Evolutionary conservation across 2,113 vertebrate genomes (phyloP).

Genomic region (Larimichthys crocea): DNA sequence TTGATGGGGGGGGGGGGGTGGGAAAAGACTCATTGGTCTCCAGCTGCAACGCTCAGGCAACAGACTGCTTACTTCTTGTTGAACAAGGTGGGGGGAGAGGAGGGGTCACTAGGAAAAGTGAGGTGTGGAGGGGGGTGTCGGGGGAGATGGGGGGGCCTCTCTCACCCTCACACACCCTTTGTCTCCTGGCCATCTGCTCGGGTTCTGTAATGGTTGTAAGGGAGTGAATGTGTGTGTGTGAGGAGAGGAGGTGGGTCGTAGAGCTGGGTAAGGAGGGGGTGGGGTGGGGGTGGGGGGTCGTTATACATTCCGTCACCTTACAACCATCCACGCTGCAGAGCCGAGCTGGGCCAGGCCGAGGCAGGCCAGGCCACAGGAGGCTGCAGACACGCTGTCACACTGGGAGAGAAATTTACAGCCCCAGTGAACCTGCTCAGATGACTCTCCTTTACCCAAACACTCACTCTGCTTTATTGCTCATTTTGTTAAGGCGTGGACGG

Average conservation of each 20-base stretch:
- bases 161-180: constrained; percentile 68
- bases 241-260: not conserved
- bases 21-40: constrained; percentile 7
- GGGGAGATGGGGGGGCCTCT: constrained; percentile 39
- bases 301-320: constrained; percentile 69
- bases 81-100: not conserved
- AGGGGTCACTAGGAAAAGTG: constrained; percentile 17
- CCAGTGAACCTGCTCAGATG: constrained; percentile 38
- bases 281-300: not conserved
- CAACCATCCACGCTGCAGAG: constrained; percentile 30
- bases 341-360: not conserved
- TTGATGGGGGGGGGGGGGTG: not conserved
- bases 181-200: constrained; percentile 74
- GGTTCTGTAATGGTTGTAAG: constrained; percentile 57
- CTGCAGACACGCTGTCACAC: constrained; percentile 41
- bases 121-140: constrained; percentile 1
- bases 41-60: constrained; percentile 42
- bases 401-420: constrained; percentile 41
- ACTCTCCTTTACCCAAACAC: constrained; percentile 59
- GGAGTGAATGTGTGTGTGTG: constrained; percentile 3
- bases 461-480: constrained; percentile 53
- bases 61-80: constrained; percentile 39
- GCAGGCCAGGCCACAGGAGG: constrained; percentile 33
- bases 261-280: not conserved
- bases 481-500: constrained; percentile 34